Percentiles rank a stretch among this genome's conserved stretches.
Evolutionary conservation across 1,140 invertebrate genomes (phyloP).

Genomic region (Leguminivora glycinivorella): DNA sequence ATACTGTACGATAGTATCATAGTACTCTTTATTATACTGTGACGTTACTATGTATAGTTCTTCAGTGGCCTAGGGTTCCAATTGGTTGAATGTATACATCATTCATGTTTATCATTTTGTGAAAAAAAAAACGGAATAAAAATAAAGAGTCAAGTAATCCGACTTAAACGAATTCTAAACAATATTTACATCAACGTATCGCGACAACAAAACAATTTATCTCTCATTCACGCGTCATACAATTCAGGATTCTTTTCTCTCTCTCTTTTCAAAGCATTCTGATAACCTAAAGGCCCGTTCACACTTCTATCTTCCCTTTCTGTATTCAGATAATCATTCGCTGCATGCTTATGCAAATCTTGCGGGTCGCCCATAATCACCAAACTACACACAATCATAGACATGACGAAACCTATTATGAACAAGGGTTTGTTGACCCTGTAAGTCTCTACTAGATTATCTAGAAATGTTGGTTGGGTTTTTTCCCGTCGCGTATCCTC

Average conservation of each 20-base stretch:
- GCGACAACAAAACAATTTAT: neutral
- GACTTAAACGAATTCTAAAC: neutral
- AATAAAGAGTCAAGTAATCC: neutral
- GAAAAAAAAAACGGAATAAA: neutral
- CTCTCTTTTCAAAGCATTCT: slow-evolving; percentile 46
- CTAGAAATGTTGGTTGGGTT: slow-evolving; percentile 52
- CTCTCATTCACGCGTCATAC: slow-evolving; percentile 56
- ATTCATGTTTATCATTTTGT: neutral
- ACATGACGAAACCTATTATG: slow-evolving; percentile 49
- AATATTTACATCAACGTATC: neutral
- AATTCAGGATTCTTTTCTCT: slow-evolving; percentile 59
- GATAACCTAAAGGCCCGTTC: slow-evolving; percentile 57
- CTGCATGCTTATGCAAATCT: slow-evolving; percentile 38
- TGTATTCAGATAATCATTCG: slow-evolving; percentile 40
- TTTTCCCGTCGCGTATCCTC: slow-evolving; percentile 41
- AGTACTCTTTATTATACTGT: too few species aligned
- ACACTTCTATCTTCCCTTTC: slow-evolving; percentile 29
- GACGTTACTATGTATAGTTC: too few species aligned
- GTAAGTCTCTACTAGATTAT: slow-evolving; percentile 54
- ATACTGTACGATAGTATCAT: too few species aligned
- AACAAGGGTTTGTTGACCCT: slow-evolving; percentile 50
- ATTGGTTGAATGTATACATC: too few species aligned
- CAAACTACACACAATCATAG: slow-evolving; percentile 36
- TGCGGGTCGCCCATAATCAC: slow-evolving; percentile 38
- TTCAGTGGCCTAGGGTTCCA: too few species aligned